These are phyloP conservation scores for Ornithoptera priamus DNA, from an alignment of 2,888 invertebrate species.

Conservation along the genomic window DNA sequence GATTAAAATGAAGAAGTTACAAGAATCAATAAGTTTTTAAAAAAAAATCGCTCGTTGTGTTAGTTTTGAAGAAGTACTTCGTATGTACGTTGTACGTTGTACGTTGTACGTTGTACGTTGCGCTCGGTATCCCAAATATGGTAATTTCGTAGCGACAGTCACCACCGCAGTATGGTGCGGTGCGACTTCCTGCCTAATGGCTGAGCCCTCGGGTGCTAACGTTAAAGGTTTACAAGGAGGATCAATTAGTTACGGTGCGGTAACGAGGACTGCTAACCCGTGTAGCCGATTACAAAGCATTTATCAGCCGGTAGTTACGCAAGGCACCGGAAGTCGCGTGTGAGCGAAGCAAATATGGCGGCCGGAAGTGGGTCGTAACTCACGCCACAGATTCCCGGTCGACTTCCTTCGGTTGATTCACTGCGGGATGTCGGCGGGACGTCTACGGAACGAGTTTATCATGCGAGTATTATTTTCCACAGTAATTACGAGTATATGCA, in stretches of 20 bases:
- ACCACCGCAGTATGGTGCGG: too few species aligned
- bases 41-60: too few species aligned
- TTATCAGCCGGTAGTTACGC: slow-evolving; percentile 35
- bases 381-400: slow-evolving; percentile 65
- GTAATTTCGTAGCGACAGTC: too few species aligned
- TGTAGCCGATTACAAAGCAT: slow-evolving; percentile 36
- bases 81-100: too few species aligned
- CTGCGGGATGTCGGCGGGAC: slow-evolving; percentile 41
- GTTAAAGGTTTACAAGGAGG: too few species aligned
- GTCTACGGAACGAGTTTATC: slow-evolving; percentile 31
- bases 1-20: too few species aligned
- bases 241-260: slow-evolving; percentile 5
- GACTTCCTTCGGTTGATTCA: slow-evolving; percentile 58
- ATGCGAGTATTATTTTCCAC: background rate
- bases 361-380: slow-evolving; percentile 74
- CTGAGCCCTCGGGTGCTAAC: too few species aligned
- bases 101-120: too few species aligned
- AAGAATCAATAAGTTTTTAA: too few species aligned
- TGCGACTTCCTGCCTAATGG: too few species aligned
- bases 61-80: too few species aligned
- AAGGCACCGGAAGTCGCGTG: slow-evolving; percentile 44
- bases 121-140: too few species aligned
- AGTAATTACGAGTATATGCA: background rate
- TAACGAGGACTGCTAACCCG: background rate
- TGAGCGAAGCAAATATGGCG: slow-evolving; percentile 74